A percentile compares a stretch with the other conserved stretches of the same genome.
Conservation (phyloP, 1,140 invertebrate species). For the Drosophila ficusphila region DNA sequence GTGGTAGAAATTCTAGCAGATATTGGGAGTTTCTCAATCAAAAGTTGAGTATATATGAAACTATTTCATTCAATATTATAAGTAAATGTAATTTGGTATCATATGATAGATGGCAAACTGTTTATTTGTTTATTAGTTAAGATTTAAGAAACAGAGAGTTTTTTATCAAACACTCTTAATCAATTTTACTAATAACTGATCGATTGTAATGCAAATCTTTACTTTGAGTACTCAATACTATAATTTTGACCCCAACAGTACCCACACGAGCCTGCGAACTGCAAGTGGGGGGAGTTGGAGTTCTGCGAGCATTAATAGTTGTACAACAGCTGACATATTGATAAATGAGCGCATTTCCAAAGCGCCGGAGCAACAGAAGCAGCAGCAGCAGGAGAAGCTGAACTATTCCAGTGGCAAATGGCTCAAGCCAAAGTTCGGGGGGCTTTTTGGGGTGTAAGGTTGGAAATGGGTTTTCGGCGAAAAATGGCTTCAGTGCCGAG, state of each 20-base stretch:
- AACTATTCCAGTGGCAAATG: slow-evolving; percentile 75
- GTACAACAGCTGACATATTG: slow-evolving; percentile 82
- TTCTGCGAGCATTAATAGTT: slow-evolving; percentile 71
- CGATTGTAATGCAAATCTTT: too few species aligned
- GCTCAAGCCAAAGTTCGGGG: slow-evolving; percentile 35
- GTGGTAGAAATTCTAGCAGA: neutral
- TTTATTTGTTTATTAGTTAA: too few species aligned
- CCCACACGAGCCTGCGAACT: slow-evolving; percentile 27
- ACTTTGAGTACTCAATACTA: neutral
- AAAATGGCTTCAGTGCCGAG: slow-evolving; percentile 73
- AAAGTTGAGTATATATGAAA: too few species aligned
- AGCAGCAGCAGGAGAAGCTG: slow-evolving; percentile 24
- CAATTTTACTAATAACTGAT: too few species aligned
- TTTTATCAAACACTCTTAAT: too few species aligned
- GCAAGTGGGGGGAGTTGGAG: neutral
- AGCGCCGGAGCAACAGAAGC: slow-evolving; percentile 39
- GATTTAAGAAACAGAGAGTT: too few species aligned
- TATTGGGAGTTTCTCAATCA: too few species aligned
- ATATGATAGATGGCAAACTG: too few species aligned
- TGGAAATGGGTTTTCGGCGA: slow-evolving; percentile 42
- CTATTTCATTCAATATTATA: too few species aligned
- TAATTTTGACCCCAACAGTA: neutral
- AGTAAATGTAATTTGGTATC: too few species aligned
- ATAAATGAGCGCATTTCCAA: slow-evolving; percentile 78
- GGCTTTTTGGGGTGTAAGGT: neutral